Evolutionary conservation across 2,888 invertebrate genomes (phyloP), one percentile per base, ranked within the genome.

Genomic region (Patella depressa): DNA sequence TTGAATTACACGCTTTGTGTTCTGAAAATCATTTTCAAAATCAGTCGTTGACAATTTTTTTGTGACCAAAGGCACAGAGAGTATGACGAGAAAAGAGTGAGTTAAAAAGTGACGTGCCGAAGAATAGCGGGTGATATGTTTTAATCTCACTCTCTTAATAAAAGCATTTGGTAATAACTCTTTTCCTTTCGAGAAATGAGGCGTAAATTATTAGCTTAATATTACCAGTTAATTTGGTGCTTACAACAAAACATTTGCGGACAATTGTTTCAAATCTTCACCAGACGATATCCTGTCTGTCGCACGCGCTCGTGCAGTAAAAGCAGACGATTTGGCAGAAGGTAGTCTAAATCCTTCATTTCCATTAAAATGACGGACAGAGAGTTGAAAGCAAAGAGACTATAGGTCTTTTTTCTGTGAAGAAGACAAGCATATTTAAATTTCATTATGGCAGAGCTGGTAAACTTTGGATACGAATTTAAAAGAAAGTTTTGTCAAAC

Each of bases 161-260:
- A 80, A 80, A 78, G 71, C 76, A 73, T 80, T 75, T 74, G 77
- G 80, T 80, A 80, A 80, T 80, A 76, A 78, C 78, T 79, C 77
- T 77, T 78, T 80, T 75, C 77, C 80, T 75, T 72, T 75, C 45
- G 76, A 71, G 71, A 74, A 80, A 80, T 75, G 80, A 80, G 77
- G 71, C 80, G 74, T 80, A 76, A 80, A 77, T 76, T 78, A 80
- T 79, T 76, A 77, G 77, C 74, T 75, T 74, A 71, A 77, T 78
- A 80, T 80, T 76, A 74, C 54, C 75, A 73, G 57, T 77, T 80
- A 78, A 80, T 80, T 80, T 80, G 80, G 71, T 79, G 74, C 75
- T 75, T 54, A 54, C 75, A 11, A 45, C 45, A 55, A 54, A 74
- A 73, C 74, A 74, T 53, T 72, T 54, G 17, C 54, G 7, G 19